Evolutionary conservation across 2,797 vertebrate genomes (phyloP), one percentile per base, ranked within the genome.

Genomic region (Danio jaintianensis): DNA sequence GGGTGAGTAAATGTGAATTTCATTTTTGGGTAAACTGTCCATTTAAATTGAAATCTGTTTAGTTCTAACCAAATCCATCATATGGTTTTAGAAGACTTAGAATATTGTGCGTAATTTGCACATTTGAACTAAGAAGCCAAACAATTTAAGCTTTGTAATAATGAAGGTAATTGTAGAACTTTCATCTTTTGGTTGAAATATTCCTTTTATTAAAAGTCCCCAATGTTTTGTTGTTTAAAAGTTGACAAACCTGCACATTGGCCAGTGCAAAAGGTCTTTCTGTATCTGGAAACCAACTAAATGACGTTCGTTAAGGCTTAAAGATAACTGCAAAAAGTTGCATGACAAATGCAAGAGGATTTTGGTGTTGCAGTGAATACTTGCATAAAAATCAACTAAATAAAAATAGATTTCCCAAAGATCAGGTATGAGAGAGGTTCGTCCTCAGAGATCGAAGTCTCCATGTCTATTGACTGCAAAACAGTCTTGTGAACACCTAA

Each of bases 271-370:
- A 20, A 20, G 6, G 16, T n/a, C 12, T 78, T 70, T 70, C 12
- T 50, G 20, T 38, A 18, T 62, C 40, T 36, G 42, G 7, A 64
- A 61, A 75, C 42, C 68, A 64, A 66, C 22, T 16, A 77, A 64
- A 77, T 53, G 9, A 45, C 36, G 7, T 61, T 71, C 8, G 50
- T 77, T 77, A 83, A 77, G 78, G 82, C 82, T 70, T 83, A 52
- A 72, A 76, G 50, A 76, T 20, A n/a, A 42, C 50, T 58, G 59
- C 18, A 59, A 29, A n/a, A 15, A 40, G 66, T 38, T 59, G 43
- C 38, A 78, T 43, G 47, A 52, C 79, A 68, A 20, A 53, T 7
- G 42, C 1, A 11, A 16, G 56, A 78, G 12, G 22, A 12, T 20
- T 11, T n/a, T 59, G 47, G 47, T 38, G 4, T 20, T 38, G 43